Base-by-base conservation (phyloP, 2,888 invertebrate species). In the Drosophila lutescens region DNA sequence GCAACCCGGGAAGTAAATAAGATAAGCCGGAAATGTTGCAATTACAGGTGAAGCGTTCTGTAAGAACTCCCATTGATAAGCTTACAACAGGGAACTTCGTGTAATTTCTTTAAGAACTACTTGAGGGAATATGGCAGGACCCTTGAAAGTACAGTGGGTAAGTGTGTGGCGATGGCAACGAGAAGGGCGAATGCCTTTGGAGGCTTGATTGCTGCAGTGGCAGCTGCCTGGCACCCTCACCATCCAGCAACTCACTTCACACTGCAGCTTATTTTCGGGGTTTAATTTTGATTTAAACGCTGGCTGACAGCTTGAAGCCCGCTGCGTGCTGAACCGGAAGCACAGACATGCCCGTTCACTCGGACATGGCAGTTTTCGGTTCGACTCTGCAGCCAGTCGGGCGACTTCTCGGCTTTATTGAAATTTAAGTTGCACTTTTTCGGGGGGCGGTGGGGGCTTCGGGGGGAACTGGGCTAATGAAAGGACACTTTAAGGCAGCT, bases 201-300 rank as follows among this genome's bases (percentile, higher is more conserved):
- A 79, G 70, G 73, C 82, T 81, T 78, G 78, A 74, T 57, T 84
- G 73, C 61, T 78, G 68, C 72, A 66, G 56, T 50, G 70, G 69
- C 82, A 76, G 66, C 49, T 59, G 54, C n/a, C 68, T n/a, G 5
- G 20, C 38, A 44, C 56, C 17, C 55, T 5, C 32, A 17, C 6
- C 44, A 13, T 1, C n/a, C 26, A 2, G 9, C 26, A 38, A 20
- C 57, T 53, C 17, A 32, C 55, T 38, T 49, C 70, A 44, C 43
- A 53, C 26, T n/a, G 41, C 57, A 77, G 80, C 76, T 80, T 82
- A 78, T 77, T 86, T 88, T 83, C 50, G 80, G 75, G 73, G 75
- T 72, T 86, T 86, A 88, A 86, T 88, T 85, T 85, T 85, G 88
- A 88, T 86, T 88, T 85, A 88, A 85, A 86, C 74, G 86, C 76